A percentile compares a stretch with the other conserved stretches of the same genome.
phyloP scores from a whole-genome alignment of 1,140 invertebrate genomes.

The Phthorimaea operculella region DNA sequence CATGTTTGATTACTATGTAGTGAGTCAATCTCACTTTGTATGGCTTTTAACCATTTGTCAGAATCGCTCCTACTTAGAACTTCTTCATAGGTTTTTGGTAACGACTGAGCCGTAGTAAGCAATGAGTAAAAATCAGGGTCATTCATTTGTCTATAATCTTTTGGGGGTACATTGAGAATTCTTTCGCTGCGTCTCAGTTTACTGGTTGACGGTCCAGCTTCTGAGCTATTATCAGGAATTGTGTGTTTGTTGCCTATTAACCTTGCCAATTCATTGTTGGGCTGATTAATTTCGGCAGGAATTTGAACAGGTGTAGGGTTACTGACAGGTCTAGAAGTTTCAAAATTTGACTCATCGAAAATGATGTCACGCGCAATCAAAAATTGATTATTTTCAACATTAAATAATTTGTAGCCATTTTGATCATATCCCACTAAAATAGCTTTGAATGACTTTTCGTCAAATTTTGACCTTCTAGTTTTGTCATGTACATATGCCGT shows the following conservation, averaged over 20 bases:
- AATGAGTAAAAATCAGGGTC: constrained; percentile 12
- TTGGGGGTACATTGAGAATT: not conserved
- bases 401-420: not conserved
- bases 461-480: not conserved
- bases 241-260: constrained; percentile 3
- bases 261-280: not conserved
- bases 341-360: constrained; percentile 2
- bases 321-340: not conserved
- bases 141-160: constrained; percentile 18
- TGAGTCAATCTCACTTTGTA: constrained; percentile 35
- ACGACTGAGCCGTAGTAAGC: not conserved
- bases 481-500: not conserved
- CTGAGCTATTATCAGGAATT: not conserved
- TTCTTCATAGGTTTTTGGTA: constrained; percentile 24
- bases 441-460: not conserved
- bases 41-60: constrained; percentile 30
- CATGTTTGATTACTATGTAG: constrained; percentile 38
- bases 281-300: constrained; percentile 4
- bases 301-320: not conserved
- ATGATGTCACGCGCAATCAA: not conserved
- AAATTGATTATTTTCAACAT: not conserved
- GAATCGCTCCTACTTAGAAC: constrained; percentile 26
- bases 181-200: constrained; percentile 4
- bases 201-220: not conserved
- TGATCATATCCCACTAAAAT: constrained; percentile 2